A percentile compares a stretch with the other conserved stretches of the same genome.
phyloP scores from a whole-genome alignment of 2,888 invertebrate species.

The Epinotia brunnichana region DNA sequence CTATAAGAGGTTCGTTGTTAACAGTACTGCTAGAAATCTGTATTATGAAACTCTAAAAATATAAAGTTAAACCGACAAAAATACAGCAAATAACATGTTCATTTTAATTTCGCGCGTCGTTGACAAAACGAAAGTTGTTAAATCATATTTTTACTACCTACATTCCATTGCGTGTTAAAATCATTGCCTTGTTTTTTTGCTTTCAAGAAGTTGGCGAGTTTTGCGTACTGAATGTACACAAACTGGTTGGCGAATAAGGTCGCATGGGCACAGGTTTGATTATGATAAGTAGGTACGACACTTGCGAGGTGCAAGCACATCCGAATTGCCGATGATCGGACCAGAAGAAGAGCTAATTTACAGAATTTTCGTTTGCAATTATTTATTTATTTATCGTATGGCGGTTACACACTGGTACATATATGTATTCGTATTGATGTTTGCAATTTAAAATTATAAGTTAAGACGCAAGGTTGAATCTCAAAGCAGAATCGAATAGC shows the following conservation, averaged over 20 bases:
- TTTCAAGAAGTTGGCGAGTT: constrained; percentile 19
- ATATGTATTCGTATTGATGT: no score
- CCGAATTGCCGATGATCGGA: background rate
- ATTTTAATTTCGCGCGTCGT: constrained; percentile 8
- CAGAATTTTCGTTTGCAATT: no score
- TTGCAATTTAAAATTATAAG: no score
- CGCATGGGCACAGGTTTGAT: constrained; percentile 5
- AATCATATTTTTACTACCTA: constrained; percentile 10
- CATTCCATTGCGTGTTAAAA: constrained; percentile 23
- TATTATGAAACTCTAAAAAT: background rate
- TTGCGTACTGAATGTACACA: constrained; percentile 12
- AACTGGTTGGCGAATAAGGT: constrained; percentile 22
- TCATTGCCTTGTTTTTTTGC: constrained; percentile 21
- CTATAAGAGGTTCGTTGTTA: background rate
- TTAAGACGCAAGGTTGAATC: no score
- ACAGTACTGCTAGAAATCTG: background rate
- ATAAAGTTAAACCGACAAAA: background rate
- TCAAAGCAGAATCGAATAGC: background rate
- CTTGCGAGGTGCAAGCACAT: background rate
- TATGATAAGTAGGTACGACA: background rate
- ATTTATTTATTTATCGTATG: no score
- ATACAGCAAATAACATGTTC: background rate
- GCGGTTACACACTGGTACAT: no score
- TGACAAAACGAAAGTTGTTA: constrained; percentile 34
- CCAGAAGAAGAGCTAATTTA: no score